These are phyloP conservation scores for Quadriops clusia DNA, from an alignment of 2,888 invertebrate genomes.

Conservation along the genomic window DNA sequence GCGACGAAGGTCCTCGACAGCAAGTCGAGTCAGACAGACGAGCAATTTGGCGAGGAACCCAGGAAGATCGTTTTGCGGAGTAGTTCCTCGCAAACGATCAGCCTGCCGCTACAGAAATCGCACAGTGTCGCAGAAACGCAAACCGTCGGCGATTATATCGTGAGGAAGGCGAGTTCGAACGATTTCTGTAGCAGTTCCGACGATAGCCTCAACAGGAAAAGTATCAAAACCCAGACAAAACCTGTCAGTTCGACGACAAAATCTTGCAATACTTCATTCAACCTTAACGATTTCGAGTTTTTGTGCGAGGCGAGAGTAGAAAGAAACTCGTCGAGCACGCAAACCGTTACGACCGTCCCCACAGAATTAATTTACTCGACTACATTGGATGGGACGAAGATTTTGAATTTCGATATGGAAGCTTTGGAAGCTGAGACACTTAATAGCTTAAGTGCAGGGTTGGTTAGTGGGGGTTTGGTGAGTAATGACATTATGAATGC, in stretches of 20 bases:
- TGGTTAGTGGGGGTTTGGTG: too few species aligned
- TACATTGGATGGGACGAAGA: conserved; percentile 25
- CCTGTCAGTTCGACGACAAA: conserved; percentile 22
- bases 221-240: conserved; percentile 24
- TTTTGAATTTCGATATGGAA: conserved; percentile 24
- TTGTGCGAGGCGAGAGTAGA: conserved; percentile 16
- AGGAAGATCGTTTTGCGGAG: conserved; percentile 18
- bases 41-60: conserved; percentile 15
- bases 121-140: conserved; percentile 32
- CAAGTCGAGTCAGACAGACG: conserved; percentile 25
- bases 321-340: conserved; percentile 28
- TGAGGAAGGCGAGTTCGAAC: conserved; percentile 18
- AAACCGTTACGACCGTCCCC: conserved; percentile 21
- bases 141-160: conserved; percentile 30
- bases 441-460: too few species aligned
- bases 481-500: conserved; percentile 19
- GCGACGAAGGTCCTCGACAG: conserved; percentile 16
- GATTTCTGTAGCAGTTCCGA: conserved; percentile 7
- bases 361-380: conserved; percentile 17
- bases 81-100: conserved; percentile 32
- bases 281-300: conserved; percentile 23
- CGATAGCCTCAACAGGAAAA: conserved; percentile 16
- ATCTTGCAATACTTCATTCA: conserved; percentile 31
- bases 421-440: too few species aligned
- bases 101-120: conserved; percentile 16